These are phyloP conservation scores for Deilephila elpenor DNA, from an alignment of 2,888 invertebrate genomes.

Conservation along the genomic window DNA sequence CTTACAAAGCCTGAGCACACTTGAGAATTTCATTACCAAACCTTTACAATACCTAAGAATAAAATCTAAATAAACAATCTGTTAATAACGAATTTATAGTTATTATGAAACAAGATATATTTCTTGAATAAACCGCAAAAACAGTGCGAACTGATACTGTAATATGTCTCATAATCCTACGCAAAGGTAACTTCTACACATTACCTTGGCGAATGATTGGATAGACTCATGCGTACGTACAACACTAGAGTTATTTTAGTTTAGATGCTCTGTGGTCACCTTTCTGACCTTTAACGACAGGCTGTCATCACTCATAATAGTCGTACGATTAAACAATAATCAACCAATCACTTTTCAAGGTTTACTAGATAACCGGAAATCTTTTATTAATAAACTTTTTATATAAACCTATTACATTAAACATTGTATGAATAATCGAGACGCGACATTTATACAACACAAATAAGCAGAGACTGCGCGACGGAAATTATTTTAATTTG, in stretches of 20 bases:
- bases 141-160: not conserved
- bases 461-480: not conserved
- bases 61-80: too few relatives aligned
- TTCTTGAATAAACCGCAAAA: too few relatives aligned
- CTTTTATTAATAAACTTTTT: conserved; percentile 23
- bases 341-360: conserved; percentile 34
- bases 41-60: too few relatives aligned
- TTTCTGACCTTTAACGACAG: not conserved
- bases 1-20: too few relatives aligned
- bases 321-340: conserved; percentile 29
- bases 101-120: too few relatives aligned
- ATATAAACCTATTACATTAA: conserved; percentile 21
- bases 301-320: conserved; percentile 31
- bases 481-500: conserved; percentile 2
- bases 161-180: not conserved
- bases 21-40: too few relatives aligned
- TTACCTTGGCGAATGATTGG: not conserved
- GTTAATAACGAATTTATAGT: too few relatives aligned
- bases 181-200: not conserved
- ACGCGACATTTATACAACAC: conserved; percentile 18
- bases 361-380: conserved; percentile 30
- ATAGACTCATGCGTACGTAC: not conserved
- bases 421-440: conserved; percentile 23
- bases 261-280: not conserved
- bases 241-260: not conserved